Base-by-base conservation (phyloP, 1,140 invertebrate genomes). In the Apolygus lucorum region DNA sequence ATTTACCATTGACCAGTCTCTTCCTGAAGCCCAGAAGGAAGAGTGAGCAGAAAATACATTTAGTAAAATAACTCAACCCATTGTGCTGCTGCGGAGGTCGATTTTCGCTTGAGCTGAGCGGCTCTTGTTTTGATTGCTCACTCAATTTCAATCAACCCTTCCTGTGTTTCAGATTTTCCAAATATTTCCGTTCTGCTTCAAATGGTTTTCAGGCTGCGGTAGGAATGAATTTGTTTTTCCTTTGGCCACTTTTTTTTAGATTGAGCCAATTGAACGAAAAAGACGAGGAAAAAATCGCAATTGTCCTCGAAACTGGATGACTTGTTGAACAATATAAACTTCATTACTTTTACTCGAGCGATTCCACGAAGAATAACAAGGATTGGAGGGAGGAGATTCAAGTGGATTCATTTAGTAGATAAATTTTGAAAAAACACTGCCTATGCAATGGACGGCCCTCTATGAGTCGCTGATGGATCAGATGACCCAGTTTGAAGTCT, bases 171-270 rank as follows among this genome's bases (percentile, higher is more conserved):
- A 22, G 22, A 14, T 59, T 59, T 59, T 24, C 54, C 54, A 59
- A 59, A 59, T 59, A 59, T 59, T 59, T 59, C 54, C 54, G 54
- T 59, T 59, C 22, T 21, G 54, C 54, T 59, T 59, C 54, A 59
- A 59, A 59, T 59, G 54, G 54, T 21, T 59, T 59, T 59, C 22
- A 4, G 54, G 54, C n/a, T n/a, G 54, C 22, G 54, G 54, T 24
- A 21, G 54, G 54, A 59, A 59, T 59, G 54, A 59, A 59, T 59
- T 59, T 59, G 54, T 24, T 59, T 59, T 59, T 59, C 54, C 22
- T 59, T 59, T 59, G 11, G 22, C 54, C 54, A 22, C 54, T 59
- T 59, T 24, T 24, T 24, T 21, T 21, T 24, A 8, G 8, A 8
- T 49, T 17, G 8, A 49, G 8, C 8, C 34, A 49, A 17, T 8